These are phyloP conservation scores for Oscheius onirici DNA, from an alignment of 2,888 invertebrate species.

Conservation along the genomic window DNA sequence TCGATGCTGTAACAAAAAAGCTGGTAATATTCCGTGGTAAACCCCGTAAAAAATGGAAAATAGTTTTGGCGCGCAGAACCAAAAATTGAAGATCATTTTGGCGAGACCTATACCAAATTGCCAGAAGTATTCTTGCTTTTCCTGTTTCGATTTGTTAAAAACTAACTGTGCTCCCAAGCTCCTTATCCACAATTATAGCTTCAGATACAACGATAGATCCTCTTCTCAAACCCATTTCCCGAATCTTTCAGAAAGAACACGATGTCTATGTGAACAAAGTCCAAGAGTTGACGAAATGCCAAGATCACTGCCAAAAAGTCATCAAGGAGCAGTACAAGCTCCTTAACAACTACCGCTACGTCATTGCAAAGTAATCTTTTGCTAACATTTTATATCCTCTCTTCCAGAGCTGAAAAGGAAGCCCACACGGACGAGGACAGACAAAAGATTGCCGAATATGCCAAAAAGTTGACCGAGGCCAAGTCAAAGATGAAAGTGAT, in stretches of 20 bases:
- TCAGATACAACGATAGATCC: neutral
- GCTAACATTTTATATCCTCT: constrained; percentile 70
- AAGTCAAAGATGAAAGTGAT: constrained; percentile 77
- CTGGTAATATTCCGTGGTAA: no score
- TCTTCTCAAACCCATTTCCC: neutral
- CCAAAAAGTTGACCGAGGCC: constrained; percentile 40
- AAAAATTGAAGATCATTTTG: no score
- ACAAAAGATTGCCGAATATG: constrained; percentile 29
- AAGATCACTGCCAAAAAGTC: constrained; percentile 83
- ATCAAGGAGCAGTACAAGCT: constrained; percentile 91
- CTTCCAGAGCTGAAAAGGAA: constrained; percentile 25
- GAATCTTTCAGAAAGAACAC: constrained; percentile 62
- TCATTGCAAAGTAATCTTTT: constrained; percentile 82
- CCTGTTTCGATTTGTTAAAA: no score
- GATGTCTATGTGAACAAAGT: constrained; percentile 72
- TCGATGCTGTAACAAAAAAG: no score
- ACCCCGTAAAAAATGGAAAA: no score
- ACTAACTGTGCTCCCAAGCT: no score
- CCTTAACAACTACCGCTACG: constrained; percentile 77
- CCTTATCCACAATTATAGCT: no score
- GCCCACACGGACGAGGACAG: constrained; percentile 25
- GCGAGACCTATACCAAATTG: no score
- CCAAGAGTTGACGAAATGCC: constrained; percentile 71
- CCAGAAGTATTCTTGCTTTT: no score
- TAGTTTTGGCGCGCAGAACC: no score